Base-by-base conservation (phyloP, 2,113 vertebrate genomes). In the Chionodraco myersi region DNA sequence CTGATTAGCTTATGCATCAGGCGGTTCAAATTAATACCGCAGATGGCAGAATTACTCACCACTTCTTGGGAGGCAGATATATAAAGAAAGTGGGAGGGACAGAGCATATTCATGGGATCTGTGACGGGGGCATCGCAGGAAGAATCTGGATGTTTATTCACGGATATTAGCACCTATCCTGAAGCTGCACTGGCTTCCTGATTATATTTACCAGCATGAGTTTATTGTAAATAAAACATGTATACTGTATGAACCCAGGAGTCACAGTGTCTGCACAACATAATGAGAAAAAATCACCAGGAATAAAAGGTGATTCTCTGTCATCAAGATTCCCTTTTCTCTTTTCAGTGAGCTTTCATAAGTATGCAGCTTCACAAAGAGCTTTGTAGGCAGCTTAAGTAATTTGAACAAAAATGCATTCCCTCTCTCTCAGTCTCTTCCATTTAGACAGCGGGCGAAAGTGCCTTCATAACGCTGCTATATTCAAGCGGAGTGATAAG, bases 401-500 rank as follows among this genome's bases (percentile, higher is more conserved):
- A 59, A 88, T 91, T 85, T 80, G 74, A 85, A 82, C 65, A 62
- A 41, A 84, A 62, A 84, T 74, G 61, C 72, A 52, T 76, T 71
- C 69, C 47, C 76, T 63, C 68, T 66, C 74, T 48, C 71, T 75
- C 70, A 52, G 69, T 67, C 76, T 63, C 57, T 62, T 78, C 85
- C 87, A 66, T 90, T 89, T 89, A 85, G 78, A 86, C 78, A 63
- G 85, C 69, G 49, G 72, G 83, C 59, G 78, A 82, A 90, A 91
- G 88, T 87, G 88, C 88, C 75, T 86, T 77, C 75, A 87, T 89
- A 77, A 84, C 56, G 41, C 62, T 26, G 66, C 79, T 58, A 80
- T 88, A 84, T 92, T 83, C 84, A 89, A 83, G 60, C 3, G 45
- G 49, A 59, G 81, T 83, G 93, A 92, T 92, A 92, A 93, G 88